phyloP scores from a whole-genome alignment of 2,888 invertebrate genomes.

The Drosophila sordidapex region DNA sequence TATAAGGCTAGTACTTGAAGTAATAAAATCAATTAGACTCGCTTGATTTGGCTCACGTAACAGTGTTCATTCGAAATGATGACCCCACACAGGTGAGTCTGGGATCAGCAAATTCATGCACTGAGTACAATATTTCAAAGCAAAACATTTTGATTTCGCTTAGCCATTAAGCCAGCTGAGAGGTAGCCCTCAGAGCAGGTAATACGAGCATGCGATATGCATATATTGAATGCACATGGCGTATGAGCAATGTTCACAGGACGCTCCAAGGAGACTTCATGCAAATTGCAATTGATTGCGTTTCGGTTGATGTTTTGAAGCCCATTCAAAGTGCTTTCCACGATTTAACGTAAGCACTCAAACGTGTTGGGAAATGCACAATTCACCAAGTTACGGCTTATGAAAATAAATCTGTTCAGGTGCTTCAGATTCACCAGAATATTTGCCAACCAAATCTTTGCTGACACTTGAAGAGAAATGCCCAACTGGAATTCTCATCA shows the following conservation, averaged over 20 bases:
- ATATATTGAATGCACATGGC: constrained; percentile 19
- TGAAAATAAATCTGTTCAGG: constrained; percentile 25
- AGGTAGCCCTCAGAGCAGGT: not conserved
- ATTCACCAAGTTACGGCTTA: not conserved
- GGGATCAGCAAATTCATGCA: not conserved
- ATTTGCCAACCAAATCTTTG: constrained; percentile 13
- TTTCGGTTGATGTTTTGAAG: too few relatives aligned
- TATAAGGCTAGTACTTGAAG: too few relatives aligned
- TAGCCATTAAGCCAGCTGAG: not conserved
- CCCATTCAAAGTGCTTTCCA: not conserved
- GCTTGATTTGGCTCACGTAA: not conserved
- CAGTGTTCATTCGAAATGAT: not conserved
- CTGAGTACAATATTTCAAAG: not conserved
- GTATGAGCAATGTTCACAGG: constrained; percentile 27
- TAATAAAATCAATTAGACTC: not conserved
- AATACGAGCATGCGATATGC: not conserved
- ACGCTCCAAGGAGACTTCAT: too few relatives aligned
- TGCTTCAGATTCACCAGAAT: constrained; percentile 11
- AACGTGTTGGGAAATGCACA: constrained; percentile 5
- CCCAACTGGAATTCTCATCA: constrained; percentile 1
- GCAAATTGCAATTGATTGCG: constrained; percentile 3
- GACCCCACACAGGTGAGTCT: not conserved
- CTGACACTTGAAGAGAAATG: not conserved
- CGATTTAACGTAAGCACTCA: not conserved
- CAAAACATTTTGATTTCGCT: not conserved